Percentiles rank a stretch among this genome's conserved stretches.
Evolutionary conservation across 1,140 invertebrate genomes (phyloP).

Genomic region (Listronotus oregonensis): DNA sequence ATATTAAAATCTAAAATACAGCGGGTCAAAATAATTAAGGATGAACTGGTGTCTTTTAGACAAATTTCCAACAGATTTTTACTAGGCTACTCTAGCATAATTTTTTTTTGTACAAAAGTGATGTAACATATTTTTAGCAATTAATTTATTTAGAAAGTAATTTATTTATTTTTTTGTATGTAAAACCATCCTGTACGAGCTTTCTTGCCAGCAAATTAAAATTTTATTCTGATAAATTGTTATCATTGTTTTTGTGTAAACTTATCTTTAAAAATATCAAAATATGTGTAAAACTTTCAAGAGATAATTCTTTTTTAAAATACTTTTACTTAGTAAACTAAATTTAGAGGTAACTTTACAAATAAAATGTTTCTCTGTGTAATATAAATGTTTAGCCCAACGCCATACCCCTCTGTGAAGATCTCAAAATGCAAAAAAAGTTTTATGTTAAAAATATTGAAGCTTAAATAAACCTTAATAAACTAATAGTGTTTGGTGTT

Average conservation of each 20-base stretch:
- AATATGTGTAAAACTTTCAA: too few relatives aligned
- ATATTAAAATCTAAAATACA: too few relatives aligned
- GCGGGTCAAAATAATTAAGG: too few relatives aligned
- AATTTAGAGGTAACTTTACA: background rate
- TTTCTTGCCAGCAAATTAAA: conserved; percentile 1
- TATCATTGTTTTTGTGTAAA: background rate
- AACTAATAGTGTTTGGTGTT: background rate
- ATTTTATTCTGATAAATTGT: background rate
- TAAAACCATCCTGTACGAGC: background rate
- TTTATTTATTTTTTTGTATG: conserved; percentile 14
- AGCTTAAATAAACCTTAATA: conserved; percentile 12
- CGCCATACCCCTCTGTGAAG: conserved; percentile 7
- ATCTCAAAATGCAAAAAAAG: conserved; percentile 9
- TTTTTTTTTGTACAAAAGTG: conserved; percentile 14
- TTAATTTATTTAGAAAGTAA: conserved; percentile 4
- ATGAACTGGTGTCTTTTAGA: too few relatives aligned
- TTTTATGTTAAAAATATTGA: conserved; percentile 10
- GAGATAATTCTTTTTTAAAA: too few relatives aligned
- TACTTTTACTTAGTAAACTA: too few relatives aligned
- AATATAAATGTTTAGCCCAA: conserved; percentile 1
- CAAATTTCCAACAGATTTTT: too few relatives aligned
- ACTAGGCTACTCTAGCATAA: background rate
- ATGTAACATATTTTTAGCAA: conserved; percentile 18
- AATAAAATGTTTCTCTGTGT: background rate
- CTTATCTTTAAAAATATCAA: background rate